A percentile compares a stretch with the other conserved stretches of the same genome.
Evolutionary conservation across 2,113 vertebrate genomes (phyloP).

Genomic region (Callipepla californica): DNA sequence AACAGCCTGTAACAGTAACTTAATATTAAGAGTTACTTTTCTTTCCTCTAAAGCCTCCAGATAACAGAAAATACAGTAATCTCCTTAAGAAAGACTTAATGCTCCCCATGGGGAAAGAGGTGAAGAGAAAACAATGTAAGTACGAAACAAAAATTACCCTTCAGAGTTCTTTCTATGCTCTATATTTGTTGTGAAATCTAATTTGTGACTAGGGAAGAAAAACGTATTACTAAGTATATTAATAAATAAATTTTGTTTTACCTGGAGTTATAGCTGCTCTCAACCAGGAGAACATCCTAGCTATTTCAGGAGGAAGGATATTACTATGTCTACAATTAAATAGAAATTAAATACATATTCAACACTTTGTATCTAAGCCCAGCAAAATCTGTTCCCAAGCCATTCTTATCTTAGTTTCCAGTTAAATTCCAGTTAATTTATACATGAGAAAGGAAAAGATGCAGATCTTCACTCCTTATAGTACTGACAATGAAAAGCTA

Average conservation of each 20-base stretch:
- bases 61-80: neutral
- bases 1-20: neutral
- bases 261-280: neutral
- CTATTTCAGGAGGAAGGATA: neutral
- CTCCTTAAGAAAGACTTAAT: neutral
- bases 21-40: neutral
- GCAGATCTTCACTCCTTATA: neutral
- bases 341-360: neutral
- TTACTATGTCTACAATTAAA: neutral
- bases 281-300: neutral
- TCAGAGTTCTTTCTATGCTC: neutral
- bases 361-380: neutral
- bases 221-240: slow-evolving; percentile 6
- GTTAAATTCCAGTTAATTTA: neutral
- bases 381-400: neutral
- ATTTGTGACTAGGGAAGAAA: neutral
- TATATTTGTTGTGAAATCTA: neutral
- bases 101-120: neutral
- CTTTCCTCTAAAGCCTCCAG: neutral
- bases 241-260: neutral
- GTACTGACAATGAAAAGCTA: neutral
- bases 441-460: neutral
- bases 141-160: neutral
- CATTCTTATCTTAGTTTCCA: neutral
- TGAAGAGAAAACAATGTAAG: neutral